Base-by-base conservation (phyloP, 2,113 vertebrate genomes). In the Australoheros scitulus region DNA sequence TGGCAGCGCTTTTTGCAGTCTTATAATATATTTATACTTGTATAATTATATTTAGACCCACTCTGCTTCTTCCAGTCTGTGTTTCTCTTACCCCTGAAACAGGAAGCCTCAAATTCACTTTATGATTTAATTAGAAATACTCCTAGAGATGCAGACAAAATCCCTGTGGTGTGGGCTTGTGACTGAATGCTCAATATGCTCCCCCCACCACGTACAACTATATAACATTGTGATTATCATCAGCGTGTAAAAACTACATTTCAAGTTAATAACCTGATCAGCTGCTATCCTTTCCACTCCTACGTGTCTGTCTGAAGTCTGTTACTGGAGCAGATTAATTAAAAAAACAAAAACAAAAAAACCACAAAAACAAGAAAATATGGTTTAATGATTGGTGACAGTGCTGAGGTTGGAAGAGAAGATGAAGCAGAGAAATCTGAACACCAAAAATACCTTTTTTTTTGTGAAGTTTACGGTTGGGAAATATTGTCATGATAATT, bases 111-210 rank as follows among this genome's bases (percentile, higher is more conserved):
- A 52, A 65, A 90, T 88, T 92, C 85, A 85, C 74, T 58, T 79
- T 80, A 77, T 85, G 80, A 92, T 93, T 82, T 81, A 89, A 92
- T 92, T 91, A 80, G 63, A 84, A 81, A 84, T 58, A 83, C 86
- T 86, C 60, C 75, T 81, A 82, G 80, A 88, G 60, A 86, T 83
- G 59, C 75, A 79, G 70, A 84, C 64, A 8, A 76, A 89, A 86
- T 83, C 80, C 80, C 80, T 36, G 75, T 65, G 29, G 80, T 78
- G 75, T 32, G n/a, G 34, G 75, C 65, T 87, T 89, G 87, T 79
- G 80, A 88, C 79, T 84, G 76, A 82, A 80, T 52, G 24, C 77
- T 88, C 57, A 83, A 89, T 90, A 7, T 34, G 32, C 5, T 5
- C 32, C 34, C 34, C 34, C 34, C 5, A 3, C 34, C 6, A 1